Percentiles rank a stretch among this genome's conserved stretches.
phyloP scores from a whole-genome alignment of 2,888 invertebrate species.

The Ptilodon capucinus region DNA sequence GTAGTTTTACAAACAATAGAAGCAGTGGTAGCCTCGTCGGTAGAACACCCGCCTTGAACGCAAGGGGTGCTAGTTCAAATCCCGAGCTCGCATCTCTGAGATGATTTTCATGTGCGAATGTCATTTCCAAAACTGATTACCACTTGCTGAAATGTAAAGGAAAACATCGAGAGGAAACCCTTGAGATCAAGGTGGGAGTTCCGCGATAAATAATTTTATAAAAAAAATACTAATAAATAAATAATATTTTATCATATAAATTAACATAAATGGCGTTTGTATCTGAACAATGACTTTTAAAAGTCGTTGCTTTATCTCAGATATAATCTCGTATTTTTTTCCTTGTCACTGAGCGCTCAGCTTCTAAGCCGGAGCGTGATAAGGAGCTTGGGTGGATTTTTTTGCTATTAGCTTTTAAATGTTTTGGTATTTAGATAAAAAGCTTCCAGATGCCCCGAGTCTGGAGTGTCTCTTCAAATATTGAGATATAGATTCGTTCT shows the following conservation, averaged over 20 bases:
- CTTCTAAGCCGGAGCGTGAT: conserved; percentile 40
- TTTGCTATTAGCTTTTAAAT: conserved; percentile 49
- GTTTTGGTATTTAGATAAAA: conserved; percentile 29
- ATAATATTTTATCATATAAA: too few relatives aligned
- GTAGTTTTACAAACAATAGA: background rate
- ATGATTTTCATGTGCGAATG: too few relatives aligned
- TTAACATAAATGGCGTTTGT: conserved; percentile 37
- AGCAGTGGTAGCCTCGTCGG: too few relatives aligned
- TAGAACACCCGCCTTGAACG: too few relatives aligned
- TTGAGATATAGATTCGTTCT: conserved; percentile 1
- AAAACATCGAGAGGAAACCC: too few relatives aligned
- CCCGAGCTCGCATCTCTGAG: too few relatives aligned
- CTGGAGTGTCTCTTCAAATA: conserved; percentile 5
- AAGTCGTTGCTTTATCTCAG: conserved; percentile 40
- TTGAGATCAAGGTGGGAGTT: too few relatives aligned
- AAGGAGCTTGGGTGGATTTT: conserved; percentile 45
- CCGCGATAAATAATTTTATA: too few relatives aligned
- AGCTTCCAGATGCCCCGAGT: conserved; percentile 16
- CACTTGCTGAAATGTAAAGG: too few relatives aligned
- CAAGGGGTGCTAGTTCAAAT: too few relatives aligned
- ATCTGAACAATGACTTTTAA: conserved; percentile 38
- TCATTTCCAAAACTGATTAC: too few relatives aligned
- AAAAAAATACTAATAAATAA: too few relatives aligned
- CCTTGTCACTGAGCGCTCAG: conserved; percentile 52
- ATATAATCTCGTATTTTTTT: conserved; percentile 49